These are phyloP conservation scores for Tetrao urogallus DNA, from an alignment of 2,113 vertebrate genomes.

Conservation along the genomic window DNA sequence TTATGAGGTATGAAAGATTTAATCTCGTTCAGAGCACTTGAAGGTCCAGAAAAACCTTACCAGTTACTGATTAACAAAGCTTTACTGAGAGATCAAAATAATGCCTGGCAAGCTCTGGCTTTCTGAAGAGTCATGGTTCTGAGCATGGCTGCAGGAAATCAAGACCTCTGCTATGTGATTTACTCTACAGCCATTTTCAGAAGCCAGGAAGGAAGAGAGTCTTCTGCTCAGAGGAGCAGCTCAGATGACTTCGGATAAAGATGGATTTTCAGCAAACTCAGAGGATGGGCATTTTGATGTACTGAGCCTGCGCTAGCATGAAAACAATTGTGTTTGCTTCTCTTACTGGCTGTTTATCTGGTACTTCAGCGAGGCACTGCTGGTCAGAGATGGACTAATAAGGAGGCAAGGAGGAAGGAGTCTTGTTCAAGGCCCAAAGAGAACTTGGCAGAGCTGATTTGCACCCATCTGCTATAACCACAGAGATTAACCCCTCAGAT, in stretches of 20 bases:
- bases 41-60: conserved; percentile 18
- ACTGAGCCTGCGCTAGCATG: not conserved
- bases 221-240: not conserved
- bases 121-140: conserved; percentile 15
- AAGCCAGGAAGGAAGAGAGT: not conserved
- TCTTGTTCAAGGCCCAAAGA: not conserved
- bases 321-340: conserved; percentile 39
- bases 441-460: conserved; percentile 45
- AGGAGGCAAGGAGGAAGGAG: conserved; percentile 58
- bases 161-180: not conserved
- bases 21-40: not conserved
- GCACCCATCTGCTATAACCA: conserved; percentile 48
- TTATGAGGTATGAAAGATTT: not conserved
- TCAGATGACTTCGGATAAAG: conserved; percentile 10
- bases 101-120: not conserved
- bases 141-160: not conserved
- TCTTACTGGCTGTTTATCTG: conserved; percentile 51
- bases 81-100: conserved; percentile 1
- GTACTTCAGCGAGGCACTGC: conserved; percentile 26
- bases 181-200: not conserved
- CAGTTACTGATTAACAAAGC: conserved; percentile 8
- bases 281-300: not conserved
- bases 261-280: conserved; percentile 1
- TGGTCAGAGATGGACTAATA: conserved; percentile 71
- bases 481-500: conserved; percentile 41